Evolutionary conservation across 2,113 vertebrate genomes (phyloP).

Genomic region (Ammospiza nelsoni): DNA sequence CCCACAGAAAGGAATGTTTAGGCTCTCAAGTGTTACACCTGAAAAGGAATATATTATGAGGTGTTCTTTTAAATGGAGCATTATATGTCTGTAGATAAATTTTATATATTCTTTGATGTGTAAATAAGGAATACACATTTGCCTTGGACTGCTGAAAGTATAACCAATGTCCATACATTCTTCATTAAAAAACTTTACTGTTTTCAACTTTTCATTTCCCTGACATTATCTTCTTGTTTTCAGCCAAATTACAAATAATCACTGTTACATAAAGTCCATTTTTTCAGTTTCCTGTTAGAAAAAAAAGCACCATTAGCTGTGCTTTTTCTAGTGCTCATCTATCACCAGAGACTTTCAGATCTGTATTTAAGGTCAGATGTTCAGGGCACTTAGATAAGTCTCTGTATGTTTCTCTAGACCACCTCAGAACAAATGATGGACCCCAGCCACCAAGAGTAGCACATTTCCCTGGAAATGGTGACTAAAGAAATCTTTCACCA

Average conservation of each 20-base stretch:
- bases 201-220: not conserved
- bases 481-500: not conserved
- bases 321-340: not conserved
- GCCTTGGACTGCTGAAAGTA: not conserved
- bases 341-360: not conserved
- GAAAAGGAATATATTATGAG: slow-evolving; percentile 11
- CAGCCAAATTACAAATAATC: not conserved
- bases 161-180: not conserved
- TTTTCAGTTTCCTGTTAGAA: not conserved
- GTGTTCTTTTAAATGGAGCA: not conserved
- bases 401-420: not conserved
- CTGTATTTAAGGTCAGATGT: not conserved
- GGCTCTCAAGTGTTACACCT: not conserved
- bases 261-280: not conserved
- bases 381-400: not conserved
- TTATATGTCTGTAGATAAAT: not conserved
- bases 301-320: not conserved
- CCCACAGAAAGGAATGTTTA: slow-evolving; percentile 34
- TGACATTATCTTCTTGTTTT: not conserved
- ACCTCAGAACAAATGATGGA: not conserved
- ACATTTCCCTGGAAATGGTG: fast-evolving
- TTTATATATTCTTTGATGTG: not conserved
- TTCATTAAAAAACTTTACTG: not conserved
- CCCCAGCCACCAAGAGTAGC: not conserved
- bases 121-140: not conserved